Base-by-base conservation (phyloP, 2,113 vertebrate species). In the Lophura nycthemera region DNA sequence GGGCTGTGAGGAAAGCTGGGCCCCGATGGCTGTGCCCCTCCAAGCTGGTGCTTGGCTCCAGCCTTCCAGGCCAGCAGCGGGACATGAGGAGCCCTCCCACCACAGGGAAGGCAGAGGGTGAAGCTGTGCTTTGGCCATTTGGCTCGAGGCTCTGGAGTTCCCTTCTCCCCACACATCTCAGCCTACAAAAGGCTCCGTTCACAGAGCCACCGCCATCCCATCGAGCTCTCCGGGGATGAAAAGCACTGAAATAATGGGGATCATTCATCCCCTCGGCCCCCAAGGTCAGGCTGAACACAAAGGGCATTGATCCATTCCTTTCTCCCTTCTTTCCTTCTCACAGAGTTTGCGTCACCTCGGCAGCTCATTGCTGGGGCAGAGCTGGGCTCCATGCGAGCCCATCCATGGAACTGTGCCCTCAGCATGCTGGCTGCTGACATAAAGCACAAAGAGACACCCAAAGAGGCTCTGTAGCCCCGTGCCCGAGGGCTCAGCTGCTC, bases 131-230 rank as follows among this genome's bases (percentile, higher is more conserved):
- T 67, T 27, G 40, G 57, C 54, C 59, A 16, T 79, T 83, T 81
- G 43, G 85, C 78, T 61, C 1, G 8, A 45, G 38, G 61, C 71
- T 95, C 70, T n/a, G 40, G 79, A 47, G 15, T 36, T 69, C 50
- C 83, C 30, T 92, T 78, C 71, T 74, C 56, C 75, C 66, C 50
- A 17, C 50, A 22, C 30, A 29, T 25, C 84, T 63, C 88, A 27
- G 29, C 69, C 93, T 12, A 96, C 93, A 96, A 95, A 54, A 88
- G 70, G 65, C 87, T 86, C 81, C 3, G 69, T 96, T 94, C 90
- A 94, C 63, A 76, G 59, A 79, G 59, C 43, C 11, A 2, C 6
- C 22, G 57, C 83, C 56, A 32, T 67, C 69, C 77, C 66, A 67
- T 11, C 2, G 17, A 65, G 92, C 40, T 30, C 76, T 95, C 64